phyloP scores from a whole-genome alignment of 2,113 vertebrate species.

The Ciconia maguari region DNA sequence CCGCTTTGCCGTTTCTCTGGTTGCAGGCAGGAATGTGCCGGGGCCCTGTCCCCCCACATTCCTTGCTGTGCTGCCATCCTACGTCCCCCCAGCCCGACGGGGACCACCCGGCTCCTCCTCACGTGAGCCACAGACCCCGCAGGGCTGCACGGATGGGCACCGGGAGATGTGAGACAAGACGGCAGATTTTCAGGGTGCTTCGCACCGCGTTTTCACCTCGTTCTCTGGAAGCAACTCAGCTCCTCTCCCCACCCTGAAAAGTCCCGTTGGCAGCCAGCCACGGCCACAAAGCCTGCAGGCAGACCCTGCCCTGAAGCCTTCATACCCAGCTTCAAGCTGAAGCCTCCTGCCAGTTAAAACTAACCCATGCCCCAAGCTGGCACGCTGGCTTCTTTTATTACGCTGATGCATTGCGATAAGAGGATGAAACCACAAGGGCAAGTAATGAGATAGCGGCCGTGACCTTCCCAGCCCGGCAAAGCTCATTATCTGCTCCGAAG shows the following conservation, averaged over 20 bases:
- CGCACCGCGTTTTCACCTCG: rapidly evolving
- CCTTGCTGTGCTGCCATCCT: not conserved
- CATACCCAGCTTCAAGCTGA: too few species aligned
- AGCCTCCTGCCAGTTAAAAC: not conserved
- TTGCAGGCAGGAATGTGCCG: not conserved
- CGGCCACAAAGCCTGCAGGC: rapidly evolving
- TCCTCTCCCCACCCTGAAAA: not conserved
- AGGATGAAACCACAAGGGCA: not conserved
- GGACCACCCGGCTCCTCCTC: not conserved
- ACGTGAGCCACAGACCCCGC: rapidly evolving
- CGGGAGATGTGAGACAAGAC: rapidly evolving
- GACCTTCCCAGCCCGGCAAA: not conserved
- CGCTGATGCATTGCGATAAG: not conserved
- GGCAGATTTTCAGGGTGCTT: rapidly evolving
- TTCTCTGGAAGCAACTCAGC: not conserved
- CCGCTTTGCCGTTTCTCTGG: rapidly evolving
- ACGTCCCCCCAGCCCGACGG: rapidly evolving
- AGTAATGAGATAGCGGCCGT: not conserved
- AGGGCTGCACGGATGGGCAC: rapidly evolving
- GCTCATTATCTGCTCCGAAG: not conserved
- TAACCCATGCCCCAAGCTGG: not conserved
- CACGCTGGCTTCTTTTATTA: not conserved
- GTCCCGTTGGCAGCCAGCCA: not conserved
- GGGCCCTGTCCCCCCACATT: not conserved
- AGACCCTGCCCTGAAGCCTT: not conserved